Base-by-base conservation (phyloP, 2,113 vertebrate species). In the Oostethus manadensis region DNA sequence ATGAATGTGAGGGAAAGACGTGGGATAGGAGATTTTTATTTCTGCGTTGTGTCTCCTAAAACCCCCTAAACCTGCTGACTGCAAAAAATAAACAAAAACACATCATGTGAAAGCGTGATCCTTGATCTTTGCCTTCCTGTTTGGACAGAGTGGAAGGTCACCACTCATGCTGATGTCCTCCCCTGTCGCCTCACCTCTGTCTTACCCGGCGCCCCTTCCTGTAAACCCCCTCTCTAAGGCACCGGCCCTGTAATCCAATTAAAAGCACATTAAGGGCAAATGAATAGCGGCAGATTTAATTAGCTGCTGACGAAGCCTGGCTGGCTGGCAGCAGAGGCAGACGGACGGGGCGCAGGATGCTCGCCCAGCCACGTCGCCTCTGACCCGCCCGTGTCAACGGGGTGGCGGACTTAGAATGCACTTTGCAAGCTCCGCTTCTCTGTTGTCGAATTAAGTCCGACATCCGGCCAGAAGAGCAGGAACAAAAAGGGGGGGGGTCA, bases 191-290 rank as follows among this genome's bases (percentile, higher is more conserved):
- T 79, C 77, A 74, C 74, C 77, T 60, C 55, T 47, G 50, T 71
- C 67, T 56, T 72, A 73, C 68, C 61, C 72, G 68, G 78, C 79
- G 70, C 75, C 81, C 59, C 60, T 69, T 64, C 67, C 75, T 73
- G 71, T 35, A 55, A 77, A 81, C 77, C 76, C 81, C 76, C 72
- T 81, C 76, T 75, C 73, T 81, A 76, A 70, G 55, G 66, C 78
- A 84, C 85, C 68, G 58, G 57, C 65, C 64, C 82, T 73, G 71
- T 88, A 89, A 90, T 88, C 74, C 80, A 88, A 90, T 89, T 90
- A 90, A 87, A 85, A 85, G 72, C 86, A 83, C 85, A 88, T 90
- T 87, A 87, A 66, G 64, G 58, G 73, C 66, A 84, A 91, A 90
- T 88, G 80, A 88, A 89, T 84, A 78, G 77, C 58, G 2, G 58